Evolutionary conservation across 2,888 invertebrate genomes (phyloP).

Genomic region (Sycophila texana): DNA sequence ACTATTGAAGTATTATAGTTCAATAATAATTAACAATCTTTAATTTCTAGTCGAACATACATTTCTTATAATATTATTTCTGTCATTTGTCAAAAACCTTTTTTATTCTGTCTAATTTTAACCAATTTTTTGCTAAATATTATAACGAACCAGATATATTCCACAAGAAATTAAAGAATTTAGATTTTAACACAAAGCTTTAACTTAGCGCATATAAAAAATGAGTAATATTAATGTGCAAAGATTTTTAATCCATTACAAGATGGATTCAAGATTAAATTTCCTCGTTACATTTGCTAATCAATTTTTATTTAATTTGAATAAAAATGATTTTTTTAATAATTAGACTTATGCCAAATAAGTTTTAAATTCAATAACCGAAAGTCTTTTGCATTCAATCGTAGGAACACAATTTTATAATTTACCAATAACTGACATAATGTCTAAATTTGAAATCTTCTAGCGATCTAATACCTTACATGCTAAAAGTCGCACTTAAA

Average conservation of each 20-base stretch:
- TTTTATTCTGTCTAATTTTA: too few relatives aligned
- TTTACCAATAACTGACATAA: slow-evolving; percentile 34
- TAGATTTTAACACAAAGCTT: slow-evolving; percentile 36
- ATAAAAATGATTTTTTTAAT: not conserved
- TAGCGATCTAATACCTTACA: slow-evolving; percentile 54
- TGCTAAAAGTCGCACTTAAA: slow-evolving; percentile 64
- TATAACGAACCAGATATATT: too few relatives aligned
- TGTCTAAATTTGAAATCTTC: slow-evolving; percentile 38
- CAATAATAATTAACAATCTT: slow-evolving; percentile 35
- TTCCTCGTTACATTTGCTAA: not conserved
- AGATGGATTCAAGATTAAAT: slow-evolving; percentile 5
- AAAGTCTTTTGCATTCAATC: not conserved
- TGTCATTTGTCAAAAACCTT: too few relatives aligned
- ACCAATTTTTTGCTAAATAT: too few relatives aligned
- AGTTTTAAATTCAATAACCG: slow-evolving; percentile 3
- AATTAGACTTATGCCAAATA: not conserved
- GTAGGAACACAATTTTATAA: not conserved
- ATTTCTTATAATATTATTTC: too few relatives aligned
- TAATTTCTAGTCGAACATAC: not conserved
- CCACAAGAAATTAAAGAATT: slow-evolving; percentile 45
- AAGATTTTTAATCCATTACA: slow-evolving; percentile 31
- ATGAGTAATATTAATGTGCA: slow-evolving; percentile 31
- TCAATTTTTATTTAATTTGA: slow-evolving; percentile 6
- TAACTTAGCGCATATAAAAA: slow-evolving; percentile 37
- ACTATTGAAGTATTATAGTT: slow-evolving; percentile 11